Conservation (phyloP, 2,113 vertebrate genomes). For the Solenodon paradoxus region DNA sequence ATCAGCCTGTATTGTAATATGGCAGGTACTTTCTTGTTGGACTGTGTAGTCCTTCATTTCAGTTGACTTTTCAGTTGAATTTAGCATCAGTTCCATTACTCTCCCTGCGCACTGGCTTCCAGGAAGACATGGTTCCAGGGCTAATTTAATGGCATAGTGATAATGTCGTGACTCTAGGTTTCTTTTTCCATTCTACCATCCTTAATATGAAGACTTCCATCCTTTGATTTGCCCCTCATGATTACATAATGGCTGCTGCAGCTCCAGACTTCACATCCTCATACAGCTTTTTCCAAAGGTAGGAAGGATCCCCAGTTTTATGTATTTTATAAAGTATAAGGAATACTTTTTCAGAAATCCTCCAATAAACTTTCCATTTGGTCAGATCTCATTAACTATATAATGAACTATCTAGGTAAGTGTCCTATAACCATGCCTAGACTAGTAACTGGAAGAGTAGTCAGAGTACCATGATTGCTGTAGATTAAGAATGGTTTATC, state of each 20-base stretch:
- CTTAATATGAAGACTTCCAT: background rate
- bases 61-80: constrained; percentile 8
- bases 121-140: background rate
- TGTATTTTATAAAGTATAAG: constrained; percentile 11
- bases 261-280: background rate
- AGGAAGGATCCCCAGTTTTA: background rate
- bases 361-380: background rate
- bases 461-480: background rate
- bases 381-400: background rate
- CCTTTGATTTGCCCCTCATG: background rate
- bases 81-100: background rate
- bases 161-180: background rate
- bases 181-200: background rate
- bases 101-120: background rate
- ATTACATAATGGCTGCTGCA: background rate
- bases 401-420: background rate
- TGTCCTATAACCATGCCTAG: background rate
- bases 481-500: background rate
- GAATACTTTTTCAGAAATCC: background rate
- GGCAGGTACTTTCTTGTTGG: background rate
- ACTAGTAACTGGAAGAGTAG: background rate
- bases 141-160: background rate
- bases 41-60: background rate
- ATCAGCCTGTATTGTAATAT: background rate
- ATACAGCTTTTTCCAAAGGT: background rate